These are phyloP conservation scores for Drosophila mulleri DNA, from an alignment of 2,888 invertebrate genomes.

Conservation along the genomic window DNA sequence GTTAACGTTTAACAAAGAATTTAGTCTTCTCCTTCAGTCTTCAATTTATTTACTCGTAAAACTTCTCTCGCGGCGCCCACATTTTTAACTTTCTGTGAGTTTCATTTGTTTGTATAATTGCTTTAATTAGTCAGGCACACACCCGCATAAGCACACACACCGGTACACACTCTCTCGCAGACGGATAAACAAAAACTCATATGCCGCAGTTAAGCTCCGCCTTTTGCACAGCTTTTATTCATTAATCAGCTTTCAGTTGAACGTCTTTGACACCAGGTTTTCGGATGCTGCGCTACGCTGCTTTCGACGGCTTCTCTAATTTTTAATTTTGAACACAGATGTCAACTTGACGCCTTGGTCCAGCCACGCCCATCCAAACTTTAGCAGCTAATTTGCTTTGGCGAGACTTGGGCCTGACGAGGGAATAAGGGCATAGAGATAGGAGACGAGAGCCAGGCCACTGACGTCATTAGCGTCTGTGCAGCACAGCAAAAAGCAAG, in stretches of 20 bases:
- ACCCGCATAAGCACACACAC: constrained; percentile 19
- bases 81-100: constrained; percentile 37
- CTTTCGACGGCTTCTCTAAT: constrained; percentile 58
- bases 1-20: background rate
- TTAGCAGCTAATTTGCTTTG: constrained; percentile 68
- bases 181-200: constrained; percentile 18
- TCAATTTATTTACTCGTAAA: background rate
- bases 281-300: constrained; percentile 9
- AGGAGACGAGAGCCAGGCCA: constrained; percentile 33
- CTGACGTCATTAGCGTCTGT: constrained; percentile 75
- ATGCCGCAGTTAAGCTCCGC: constrained; percentile 21
- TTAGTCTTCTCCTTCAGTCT: background rate
- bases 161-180: background rate
- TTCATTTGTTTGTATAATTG: constrained; percentile 66
- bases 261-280: constrained; percentile 59
- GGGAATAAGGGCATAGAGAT: background rate
- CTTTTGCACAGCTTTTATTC: constrained; percentile 41
- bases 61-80: constrained; percentile 16
- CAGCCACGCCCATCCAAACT: constrained; percentile 39
- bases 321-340: constrained; percentile 79
- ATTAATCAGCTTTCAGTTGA: constrained; percentile 73
- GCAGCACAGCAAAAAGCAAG: constrained; percentile 3
- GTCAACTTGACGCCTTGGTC: constrained; percentile 59
- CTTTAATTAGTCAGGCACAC: constrained; percentile 58
- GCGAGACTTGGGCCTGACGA: constrained; percentile 39